phyloP scores from a whole-genome alignment of 2,113 vertebrate genomes.

The Microtus pennsylvanicus region DNA sequence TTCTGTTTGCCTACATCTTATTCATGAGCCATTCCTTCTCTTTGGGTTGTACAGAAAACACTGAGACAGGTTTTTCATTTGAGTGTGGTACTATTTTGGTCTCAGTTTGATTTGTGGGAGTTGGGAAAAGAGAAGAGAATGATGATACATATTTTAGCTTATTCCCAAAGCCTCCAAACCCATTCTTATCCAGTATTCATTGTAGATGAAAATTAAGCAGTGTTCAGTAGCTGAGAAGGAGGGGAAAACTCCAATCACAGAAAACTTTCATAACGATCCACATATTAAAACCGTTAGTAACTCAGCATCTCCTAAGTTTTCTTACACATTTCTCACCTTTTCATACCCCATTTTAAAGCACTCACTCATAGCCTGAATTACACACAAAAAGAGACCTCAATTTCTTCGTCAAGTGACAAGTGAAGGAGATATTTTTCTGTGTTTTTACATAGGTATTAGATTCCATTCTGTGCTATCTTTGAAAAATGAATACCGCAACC shows the following conservation, averaged over 20 bases:
- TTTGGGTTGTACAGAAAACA: slow-evolving; percentile 50
- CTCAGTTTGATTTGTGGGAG: slow-evolving; percentile 44
- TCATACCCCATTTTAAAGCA: slow-evolving; percentile 28
- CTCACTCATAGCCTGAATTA: not conserved
- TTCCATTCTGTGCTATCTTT: slow-evolving; percentile 62
- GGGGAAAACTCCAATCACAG: not conserved
- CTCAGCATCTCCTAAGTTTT: slow-evolving; percentile 52
- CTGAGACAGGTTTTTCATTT: not conserved
- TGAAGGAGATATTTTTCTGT: slow-evolving; percentile 18
- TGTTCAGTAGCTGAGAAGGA: slow-evolving; percentile 27
- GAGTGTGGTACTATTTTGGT: not conserved
- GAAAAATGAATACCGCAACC: slow-evolving; percentile 44
- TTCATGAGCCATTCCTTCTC: slow-evolving; percentile 46
- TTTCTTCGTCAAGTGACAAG: slow-evolving; percentile 34
- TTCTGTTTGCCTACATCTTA: slow-evolving; percentile 57
- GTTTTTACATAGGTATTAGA: slow-evolving; percentile 30
- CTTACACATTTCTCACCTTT: slow-evolving; percentile 51
- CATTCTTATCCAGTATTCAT: not conserved
- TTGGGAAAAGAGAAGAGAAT: not conserved
- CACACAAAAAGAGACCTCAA: slow-evolving; percentile 39
- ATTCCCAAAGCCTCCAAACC: not conserved
- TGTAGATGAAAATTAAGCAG: slow-evolving; percentile 62
- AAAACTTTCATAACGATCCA: slow-evolving; percentile 59
- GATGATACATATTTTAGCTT: slow-evolving; percentile 29
- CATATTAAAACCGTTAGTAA: slow-evolving; percentile 52